A percentile compares a stretch with the other conserved stretches of the same genome.
These are phyloP conservation scores for Yponomeuta sedellus DNA, from an alignment of 2,888 invertebrate species.

Conservation along the genomic window DNA sequence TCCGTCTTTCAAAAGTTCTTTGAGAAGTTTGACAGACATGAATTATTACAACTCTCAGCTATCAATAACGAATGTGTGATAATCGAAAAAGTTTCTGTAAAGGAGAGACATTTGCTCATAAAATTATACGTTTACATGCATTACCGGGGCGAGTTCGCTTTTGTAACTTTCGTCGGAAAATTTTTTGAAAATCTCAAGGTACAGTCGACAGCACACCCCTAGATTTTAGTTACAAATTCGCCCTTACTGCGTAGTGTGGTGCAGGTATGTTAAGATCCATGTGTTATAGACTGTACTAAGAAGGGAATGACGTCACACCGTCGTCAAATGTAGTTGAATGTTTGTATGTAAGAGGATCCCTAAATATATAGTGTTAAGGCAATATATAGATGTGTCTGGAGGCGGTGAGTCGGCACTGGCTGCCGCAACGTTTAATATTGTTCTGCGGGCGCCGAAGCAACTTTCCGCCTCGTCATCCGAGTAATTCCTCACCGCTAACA, in stretches of 20 bases:
- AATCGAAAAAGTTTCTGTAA: slow-evolving; percentile 52
- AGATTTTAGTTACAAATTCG: not conserved
- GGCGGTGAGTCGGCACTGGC: not conserved
- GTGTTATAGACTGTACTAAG: no score
- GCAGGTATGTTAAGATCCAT: no score
- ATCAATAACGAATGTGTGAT: slow-evolving; percentile 61
- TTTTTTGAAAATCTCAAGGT: not conserved
- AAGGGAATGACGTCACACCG: no score
- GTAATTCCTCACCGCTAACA: slow-evolving; percentile 25
- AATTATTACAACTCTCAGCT: slow-evolving; percentile 56
- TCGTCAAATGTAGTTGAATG: no score
- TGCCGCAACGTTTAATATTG: slow-evolving; percentile 13
- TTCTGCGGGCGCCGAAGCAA: slow-evolving; percentile 13
- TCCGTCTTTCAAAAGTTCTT: slow-evolving; percentile 47
- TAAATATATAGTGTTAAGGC: not conserved
- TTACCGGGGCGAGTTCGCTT: not conserved
- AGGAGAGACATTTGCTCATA: slow-evolving; percentile 3
- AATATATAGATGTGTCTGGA: not conserved
- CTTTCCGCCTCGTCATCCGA: slow-evolving; percentile 24
- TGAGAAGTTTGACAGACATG: slow-evolving; percentile 53
- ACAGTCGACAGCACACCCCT: not conserved
- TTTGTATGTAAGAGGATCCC: no score
- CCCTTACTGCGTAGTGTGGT: not conserved
- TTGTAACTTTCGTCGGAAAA: not conserved
- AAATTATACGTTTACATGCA: slow-evolving; percentile 12